phyloP scores from a whole-genome alignment of 2,113 vertebrate species.

The Cyphomyrus discorhynchus region DNA sequence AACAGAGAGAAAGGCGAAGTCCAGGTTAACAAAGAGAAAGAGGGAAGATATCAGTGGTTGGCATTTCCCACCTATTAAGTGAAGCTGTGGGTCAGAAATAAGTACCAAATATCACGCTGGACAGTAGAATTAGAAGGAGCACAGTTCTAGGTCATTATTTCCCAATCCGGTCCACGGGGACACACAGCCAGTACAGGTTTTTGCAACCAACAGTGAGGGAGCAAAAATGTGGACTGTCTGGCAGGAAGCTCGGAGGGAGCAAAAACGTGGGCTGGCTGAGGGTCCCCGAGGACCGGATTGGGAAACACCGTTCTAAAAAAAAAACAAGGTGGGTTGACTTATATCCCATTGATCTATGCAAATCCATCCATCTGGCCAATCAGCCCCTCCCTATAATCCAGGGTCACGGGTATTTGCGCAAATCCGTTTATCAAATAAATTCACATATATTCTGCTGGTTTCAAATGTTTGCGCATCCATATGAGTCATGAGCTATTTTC shows the following conservation, averaged over 20 bases:
- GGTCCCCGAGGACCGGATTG: neutral
- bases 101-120: neutral
- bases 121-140: neutral
- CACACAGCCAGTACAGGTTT: neutral
- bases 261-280: neutral
- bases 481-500: neutral
- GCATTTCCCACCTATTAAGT: neutral
- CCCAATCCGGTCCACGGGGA: neutral
- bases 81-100: neutral
- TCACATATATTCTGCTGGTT: neutral
- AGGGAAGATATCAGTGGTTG: neutral
- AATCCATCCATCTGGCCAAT: neutral
- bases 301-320: neutral
- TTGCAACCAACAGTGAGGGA: too few species aligned
- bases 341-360: neutral
- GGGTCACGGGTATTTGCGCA: neutral
- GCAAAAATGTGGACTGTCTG: neutral
- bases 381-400: neutral
- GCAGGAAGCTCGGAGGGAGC: neutral
- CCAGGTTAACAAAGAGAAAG: neutral
- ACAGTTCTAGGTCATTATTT: neutral
- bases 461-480: neutral
- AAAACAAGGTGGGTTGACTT: neutral
- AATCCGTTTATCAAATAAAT: neutral
- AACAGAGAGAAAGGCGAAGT: neutral